Base-by-base conservation (phyloP, 1,140 invertebrate species). In the Centruroides sculpturatus region DNA sequence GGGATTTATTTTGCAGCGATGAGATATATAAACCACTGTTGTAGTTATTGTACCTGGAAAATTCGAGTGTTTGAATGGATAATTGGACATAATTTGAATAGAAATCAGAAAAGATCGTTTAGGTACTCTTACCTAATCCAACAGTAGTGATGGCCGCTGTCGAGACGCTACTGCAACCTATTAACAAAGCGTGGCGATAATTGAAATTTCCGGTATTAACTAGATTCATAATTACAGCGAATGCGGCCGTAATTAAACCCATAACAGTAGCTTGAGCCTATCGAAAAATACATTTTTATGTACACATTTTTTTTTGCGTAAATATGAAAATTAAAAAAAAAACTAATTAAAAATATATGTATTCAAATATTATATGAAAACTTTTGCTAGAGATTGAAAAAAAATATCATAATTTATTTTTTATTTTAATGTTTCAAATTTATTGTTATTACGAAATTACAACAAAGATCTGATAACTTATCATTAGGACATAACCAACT, bases 241-340 rank as follows among this genome's bases (percentile, higher is more conserved):
- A 87, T 63, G 90, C 71, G 1, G 89, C 87, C 5, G 91, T 90
- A 60, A 97, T 72, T 71, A 96, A 86, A 10, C 90, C 92, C 41
- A 97, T 91, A 34, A 95, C 85, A 67, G 91, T 89, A 13, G 91
- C 92, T 77, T 97, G 93, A 67, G 87, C 89, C 77, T 87, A 41
- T 6, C 8, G 5, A 8, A 41, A 41, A 41, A 41, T 41, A 41
- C 1, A 6, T 2, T 23, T 23, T 23, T 23, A 23, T 23, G 23
- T 23, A 23, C 23, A 23, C 23, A 23, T 23, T 23, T 23, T 23
- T 23, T 23, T 23, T 23, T 23, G 23, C 23, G 23, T 23, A 23
- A 23, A 23, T 23, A 23, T 23, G 23, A 23, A 23, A 23, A 2
- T 23, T 23, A 23, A 23, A 23, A 23, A 23, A 23, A 23, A 23